These are phyloP conservation scores for Ranitomeya imitator DNA, from an alignment of 2,113 vertebrate genomes.

Conservation along the genomic window DNA sequence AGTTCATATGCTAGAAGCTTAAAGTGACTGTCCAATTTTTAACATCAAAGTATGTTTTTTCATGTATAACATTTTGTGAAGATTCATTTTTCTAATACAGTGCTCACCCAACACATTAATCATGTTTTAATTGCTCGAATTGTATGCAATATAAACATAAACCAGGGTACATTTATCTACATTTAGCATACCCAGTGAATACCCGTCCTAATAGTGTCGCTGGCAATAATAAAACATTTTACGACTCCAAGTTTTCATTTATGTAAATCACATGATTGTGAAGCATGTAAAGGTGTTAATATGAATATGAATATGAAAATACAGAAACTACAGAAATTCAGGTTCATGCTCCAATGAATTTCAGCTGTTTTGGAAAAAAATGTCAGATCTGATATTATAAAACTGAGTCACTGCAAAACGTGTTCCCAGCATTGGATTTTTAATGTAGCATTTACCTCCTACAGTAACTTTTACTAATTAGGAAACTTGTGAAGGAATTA, in stretches of 20 bases:
- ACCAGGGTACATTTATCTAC: background rate
- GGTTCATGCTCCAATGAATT: slow-evolving; percentile 36
- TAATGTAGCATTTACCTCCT: slow-evolving; percentile 70
- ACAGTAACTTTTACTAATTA: slow-evolving; percentile 81
- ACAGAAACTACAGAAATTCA: slow-evolving; percentile 1
- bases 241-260: background rate
- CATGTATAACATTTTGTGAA: background rate
- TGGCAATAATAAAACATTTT: background rate
- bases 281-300: background rate
- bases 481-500: slow-evolving; percentile 74
- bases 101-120: too few relatives aligned
- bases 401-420: slow-evolving; percentile 75
- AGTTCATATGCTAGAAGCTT: background rate
- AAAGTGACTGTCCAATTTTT: background rate
- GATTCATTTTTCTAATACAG: background rate
- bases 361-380: slow-evolving; percentile 60
- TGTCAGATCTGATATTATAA: slow-evolving; percentile 71
- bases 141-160: background rate
- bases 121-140: background rate
- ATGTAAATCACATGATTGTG: background rate
- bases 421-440: slow-evolving; percentile 73
- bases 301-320: background rate
- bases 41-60: background rate
- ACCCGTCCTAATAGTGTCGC: background rate
- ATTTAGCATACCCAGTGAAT: background rate